Evolutionary conservation across 2,797 vertebrate species (phyloP), one percentile per base, ranked within the genome.

Genomic region (Cephalopachus bancanus): DNA sequence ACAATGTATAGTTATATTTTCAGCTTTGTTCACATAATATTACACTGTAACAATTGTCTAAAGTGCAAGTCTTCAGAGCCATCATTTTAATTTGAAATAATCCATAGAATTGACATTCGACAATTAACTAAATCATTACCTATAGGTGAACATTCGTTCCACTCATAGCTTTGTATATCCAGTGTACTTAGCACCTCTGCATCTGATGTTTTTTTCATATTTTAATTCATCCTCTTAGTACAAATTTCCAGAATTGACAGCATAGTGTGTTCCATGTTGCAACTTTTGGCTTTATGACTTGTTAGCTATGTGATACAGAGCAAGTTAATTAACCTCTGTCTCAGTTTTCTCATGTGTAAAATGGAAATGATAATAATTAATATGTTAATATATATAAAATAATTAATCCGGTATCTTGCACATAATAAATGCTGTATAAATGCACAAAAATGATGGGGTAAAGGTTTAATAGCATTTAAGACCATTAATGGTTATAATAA

Each of bases 61-160:
- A 64, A 80, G 7, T 84, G 17, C 5, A 80, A 75, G 17, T 83
- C 5, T 89, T 92, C 53, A 67, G 44, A 44, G 7, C 57, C 11
- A 60, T 83, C 49, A 91, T 94, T 94, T 90, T 65, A 95, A 76
- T 84, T 60, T 20, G 55, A n/a, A 97, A 24, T 84, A 78, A 59
- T 59, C 14, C 5, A 15, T 60, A 65, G 22, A 51, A 55, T 33
- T 30, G 11, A 81, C 5, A 62, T 5, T 1, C 6, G 79, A 9
- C 3, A 76, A 64, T 5, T 83, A 5, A 10, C 9, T 67, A 60
- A 80, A 33, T 81, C 16, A 65, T 86, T 72, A 81, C 3, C 9
- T 49, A 6, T 49, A 55, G 33, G 33, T 53, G 17, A 75, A 83
- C 7, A 60, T 33, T 65, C 88, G n/a, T 86, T 91, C 44, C 75